Evolutionary conservation across 2,113 vertebrate genomes (phyloP), one percentile per base, ranked within the genome.

Genomic region (Phaetusa simplex): DNA sequence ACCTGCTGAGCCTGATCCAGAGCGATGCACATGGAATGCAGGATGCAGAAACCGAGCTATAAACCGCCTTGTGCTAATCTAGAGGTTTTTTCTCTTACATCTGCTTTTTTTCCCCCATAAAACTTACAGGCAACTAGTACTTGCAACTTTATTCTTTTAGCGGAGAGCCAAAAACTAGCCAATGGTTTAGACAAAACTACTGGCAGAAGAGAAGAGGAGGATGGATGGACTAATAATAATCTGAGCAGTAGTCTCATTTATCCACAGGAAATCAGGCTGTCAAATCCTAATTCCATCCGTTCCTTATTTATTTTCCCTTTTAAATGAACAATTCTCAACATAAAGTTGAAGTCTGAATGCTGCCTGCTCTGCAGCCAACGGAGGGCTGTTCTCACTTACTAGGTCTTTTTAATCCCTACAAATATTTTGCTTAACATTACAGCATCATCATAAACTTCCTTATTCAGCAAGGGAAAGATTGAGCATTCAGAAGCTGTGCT

Each of bases 11-110:
- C 45, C n/a, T 6, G 42, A 29, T 29, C 11, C 43, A 12, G 49
- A 29, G 61, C 0, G 2, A 36, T 5, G 61, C 22, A 8, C 2
- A 0, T 11, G 38, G 16, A 43, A 76, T 17, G 22, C 45, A 43
- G 42, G n/a, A 79, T 9, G 49, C 40, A 83, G 43, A 16, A 77
- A 38, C 8, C 0, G 2, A 43, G 36, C 16, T 56, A 32, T 1
- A 7, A 67, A n/a, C 7, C 7, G 29, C 12, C 12, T 38, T 26
- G 15, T 52, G 21, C 65, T 56, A 6, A 50, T 30, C 32, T 14
- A n/a, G 22, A 81, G 20, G 3, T 2, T 29, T 62, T 30, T 59
- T 0, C 34, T 70, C 32, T 56, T 70, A 30, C 42, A 53, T 5
- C 4, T 61, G 16, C 55, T 83, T 71, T 20, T 73, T 81, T 32